Percentiles rank a stretch among this genome's conserved stretches.
These are phyloP conservation scores for Drosophila suzukii DNA, from an alignment of 1,140 invertebrate genomes.

Conservation along the genomic window DNA sequence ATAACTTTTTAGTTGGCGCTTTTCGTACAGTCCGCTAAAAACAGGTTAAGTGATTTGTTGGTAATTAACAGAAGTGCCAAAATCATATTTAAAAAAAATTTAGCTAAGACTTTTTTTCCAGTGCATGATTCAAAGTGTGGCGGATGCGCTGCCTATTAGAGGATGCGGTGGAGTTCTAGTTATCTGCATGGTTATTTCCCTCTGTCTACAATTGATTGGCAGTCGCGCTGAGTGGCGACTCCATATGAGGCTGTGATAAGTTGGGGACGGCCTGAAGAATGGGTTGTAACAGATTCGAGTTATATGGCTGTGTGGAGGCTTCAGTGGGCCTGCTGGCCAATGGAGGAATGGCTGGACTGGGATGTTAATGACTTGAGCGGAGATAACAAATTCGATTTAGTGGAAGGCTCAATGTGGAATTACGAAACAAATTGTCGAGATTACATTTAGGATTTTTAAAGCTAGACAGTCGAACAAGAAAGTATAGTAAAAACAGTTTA, in stretches of 20 bases:
- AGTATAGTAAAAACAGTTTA: too few relatives aligned
- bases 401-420: constrained; percentile 17
- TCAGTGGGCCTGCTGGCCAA: neutral
- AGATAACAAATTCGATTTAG: constrained; percentile 47
- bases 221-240: constrained; percentile 38
- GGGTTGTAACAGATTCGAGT: constrained; percentile 47
- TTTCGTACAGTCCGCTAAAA: too few relatives aligned
- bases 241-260: constrained; percentile 24
- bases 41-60: too few relatives aligned
- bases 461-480: neutral
- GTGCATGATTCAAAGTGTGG: constrained; percentile 25
- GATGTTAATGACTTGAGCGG: constrained; percentile 28
- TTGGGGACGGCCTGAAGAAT: constrained; percentile 29
- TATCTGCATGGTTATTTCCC: constrained; percentile 52
- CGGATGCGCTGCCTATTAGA: constrained; percentile 64
- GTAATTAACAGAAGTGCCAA: too few relatives aligned
- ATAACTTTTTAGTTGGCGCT: too few relatives aligned
- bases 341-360: constrained; percentile 2
- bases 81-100: too few relatives aligned
- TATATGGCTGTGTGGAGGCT: constrained; percentile 18
- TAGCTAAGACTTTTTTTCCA: neutral
- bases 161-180: constrained; percentile 68
- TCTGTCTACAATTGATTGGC: constrained; percentile 48
- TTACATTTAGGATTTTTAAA: neutral
- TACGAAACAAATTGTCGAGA: constrained; percentile 30